Conservation (phyloP, 2,888 invertebrate genomes). For the Acanthosepion esculentum region DNA sequence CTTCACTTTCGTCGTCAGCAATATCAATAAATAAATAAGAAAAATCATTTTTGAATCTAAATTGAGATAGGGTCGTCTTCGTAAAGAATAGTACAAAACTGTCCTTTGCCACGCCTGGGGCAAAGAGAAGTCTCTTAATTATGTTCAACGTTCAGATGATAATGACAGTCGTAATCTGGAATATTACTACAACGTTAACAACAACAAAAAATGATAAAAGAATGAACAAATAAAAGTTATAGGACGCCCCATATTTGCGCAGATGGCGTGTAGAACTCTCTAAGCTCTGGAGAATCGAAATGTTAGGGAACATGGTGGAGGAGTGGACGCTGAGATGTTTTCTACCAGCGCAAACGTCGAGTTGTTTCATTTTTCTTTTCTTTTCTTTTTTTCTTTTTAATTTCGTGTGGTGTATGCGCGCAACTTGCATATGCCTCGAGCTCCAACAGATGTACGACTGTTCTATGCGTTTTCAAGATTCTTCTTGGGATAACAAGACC, state of each 20-base stretch:
- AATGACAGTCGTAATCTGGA: too few relatives aligned
- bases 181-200: too few relatives aligned
- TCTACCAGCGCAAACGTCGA: background rate
- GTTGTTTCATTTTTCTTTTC: background rate
- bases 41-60: too few relatives aligned
- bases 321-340: background rate
- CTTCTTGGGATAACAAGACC: background rate
- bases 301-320: background rate
- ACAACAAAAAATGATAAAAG: background rate
- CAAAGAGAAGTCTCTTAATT: too few relatives aligned
- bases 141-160: too few relatives aligned
- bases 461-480: background rate
- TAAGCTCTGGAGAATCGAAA: background rate
- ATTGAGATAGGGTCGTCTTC: too few relatives aligned
- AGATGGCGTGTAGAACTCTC: slow-evolving; percentile 12
- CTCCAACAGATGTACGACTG: background rate
- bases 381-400: background rate
- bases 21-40: too few relatives aligned
- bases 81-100: too few relatives aligned
- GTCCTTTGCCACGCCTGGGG: too few relatives aligned
- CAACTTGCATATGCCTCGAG: background rate
- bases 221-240: background rate
- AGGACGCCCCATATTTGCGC: background rate
- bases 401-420: background rate
- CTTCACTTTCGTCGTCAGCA: too few relatives aligned